These are phyloP conservation scores for Streptopelia turtur DNA, from an alignment of 2,797 vertebrate species.

Conservation along the genomic window DNA sequence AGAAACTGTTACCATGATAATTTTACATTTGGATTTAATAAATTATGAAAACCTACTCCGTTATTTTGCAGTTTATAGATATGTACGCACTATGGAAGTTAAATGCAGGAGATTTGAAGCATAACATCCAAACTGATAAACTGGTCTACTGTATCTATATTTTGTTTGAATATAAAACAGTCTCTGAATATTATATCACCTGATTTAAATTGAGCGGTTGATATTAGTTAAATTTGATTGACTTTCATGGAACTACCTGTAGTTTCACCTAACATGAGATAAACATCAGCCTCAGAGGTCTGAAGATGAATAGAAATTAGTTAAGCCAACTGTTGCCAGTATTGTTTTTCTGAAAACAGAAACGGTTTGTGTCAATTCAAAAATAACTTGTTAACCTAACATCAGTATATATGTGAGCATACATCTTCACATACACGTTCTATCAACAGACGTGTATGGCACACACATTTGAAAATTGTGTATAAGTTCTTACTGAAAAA, in stretches of 20 bases:
- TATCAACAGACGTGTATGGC: not conserved
- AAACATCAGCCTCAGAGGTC: not conserved
- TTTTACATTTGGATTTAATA: not conserved
- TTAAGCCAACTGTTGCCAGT: not conserved
- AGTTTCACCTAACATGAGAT: not conserved
- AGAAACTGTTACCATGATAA: not conserved
- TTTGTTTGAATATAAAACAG: not conserved
- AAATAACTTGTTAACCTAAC: not conserved
- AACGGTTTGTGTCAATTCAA: not conserved
- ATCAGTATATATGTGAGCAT: not conserved
- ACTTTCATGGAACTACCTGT: not conserved
- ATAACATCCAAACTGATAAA: not conserved
- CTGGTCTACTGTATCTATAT: not conserved
- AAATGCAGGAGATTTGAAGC: not conserved
- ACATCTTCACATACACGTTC: not conserved
- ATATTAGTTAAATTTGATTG: not conserved
- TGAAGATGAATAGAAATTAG: not conserved
- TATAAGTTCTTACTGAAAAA: not conserved
- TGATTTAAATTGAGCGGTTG: not conserved
- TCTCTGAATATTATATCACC: not conserved
- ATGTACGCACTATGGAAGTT: not conserved
- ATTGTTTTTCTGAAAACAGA: not conserved
- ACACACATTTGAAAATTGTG: not conserved
- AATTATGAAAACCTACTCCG: not conserved
- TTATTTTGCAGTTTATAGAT: not conserved